Base-by-base conservation (phyloP, 92 coral and sea anemone genomes). In the Muricea muricata region DNA sequence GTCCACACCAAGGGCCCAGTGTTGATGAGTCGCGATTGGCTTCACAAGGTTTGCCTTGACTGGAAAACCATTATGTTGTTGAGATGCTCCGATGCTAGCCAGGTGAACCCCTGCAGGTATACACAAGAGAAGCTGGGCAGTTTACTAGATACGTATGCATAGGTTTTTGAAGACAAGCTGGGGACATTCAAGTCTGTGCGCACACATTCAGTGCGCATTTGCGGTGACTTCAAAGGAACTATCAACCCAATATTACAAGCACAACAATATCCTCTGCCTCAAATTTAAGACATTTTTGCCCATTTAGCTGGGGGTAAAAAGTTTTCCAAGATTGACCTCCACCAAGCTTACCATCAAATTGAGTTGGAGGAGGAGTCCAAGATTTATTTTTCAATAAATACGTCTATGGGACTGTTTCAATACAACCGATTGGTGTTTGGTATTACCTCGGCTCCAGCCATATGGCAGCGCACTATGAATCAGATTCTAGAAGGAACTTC, bases 401-500 rank as follows among this genome's bases (percentile, higher is more conserved):
- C n/a, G n/a, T n/a, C n/a, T n/a, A n/a, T n/a, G n/a, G n/a, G n/a
- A n/a, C n/a, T n/a, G n/a, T n/a, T n/a, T n/a, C n/a, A n/a, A n/a
- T n/a, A n/a, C n/a, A n/a, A n/a, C n/a, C n/a, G n/a, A n/a, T 84
- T 85, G 48, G 92, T 89, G 68, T 85, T 86, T 45, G 90, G 93
- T 20, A 63, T 90, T 21, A 86, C 85, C 26, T 81, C 92, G 39
- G 85, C 83, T 79, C 84, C 84, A 29, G 92, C 92, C 8, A 48
- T 48, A 2, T 48, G 56, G 90, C 90, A 81, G 70, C 89, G 84
- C 10, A 65, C 90, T 9, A 90, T 80, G 34, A 85, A 79, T 47
- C 93, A 90, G 85, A 71, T 81, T 60, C 75, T 85, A 32, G 67
- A 63, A 83, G 91, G 87, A 29, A 29, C 84, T 3, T 83, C 70